Base-by-base conservation (phyloP, 1,140 invertebrate genomes). In the Pentalonia nigronervosa region DNA sequence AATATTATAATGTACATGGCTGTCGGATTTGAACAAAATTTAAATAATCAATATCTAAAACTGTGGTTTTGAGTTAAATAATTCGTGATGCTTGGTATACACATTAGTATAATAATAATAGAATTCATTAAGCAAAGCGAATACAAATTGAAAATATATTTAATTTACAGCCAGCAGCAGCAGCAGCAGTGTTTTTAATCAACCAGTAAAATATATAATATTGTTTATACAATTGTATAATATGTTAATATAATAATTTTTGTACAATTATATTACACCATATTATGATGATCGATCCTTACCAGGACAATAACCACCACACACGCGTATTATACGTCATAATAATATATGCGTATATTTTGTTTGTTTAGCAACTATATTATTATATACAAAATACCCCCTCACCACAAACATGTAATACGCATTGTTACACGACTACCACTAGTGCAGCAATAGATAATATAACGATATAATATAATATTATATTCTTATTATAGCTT, bases 21-120 rank as follows among this genome's bases (percentile, higher is more conserved):
- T 67, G 60, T 76, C n/a, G 60, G 60, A 76, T 76, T 76, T 76
- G 60, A 30, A n/a, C n/a, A 76, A 76, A 76, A 76, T 76, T 76
- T 76, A 76, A 76, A 76, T 76, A 76, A 76, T 76, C 60, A 76
- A 76, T 76, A n/a, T 30, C 30, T n/a, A n/a, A 76, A 30, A 30
- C 60, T n/a, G n/a, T 76, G 60, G 60, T 76, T 76, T 76, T 14
- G 30, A 76, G 14, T 76, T n/a, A 11, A 34, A 60, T 48, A 48
- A 53, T 76, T 76, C 60, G 30, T 76, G n/a, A 76, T n/a, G n/a
- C 30, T 76, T 30, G 1, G 60, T 34, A 76, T 53, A 50, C 21
- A 23, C 14, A 53, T 21, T 4, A n/a, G 60, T n/a, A 76, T 14
- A 17, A 76, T 76, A 76, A 76, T n/a, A 76, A 76, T 76, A 76